Conservation (phyloP, 2,888 invertebrate species). For the Drosophila nigricruria region DNA sequence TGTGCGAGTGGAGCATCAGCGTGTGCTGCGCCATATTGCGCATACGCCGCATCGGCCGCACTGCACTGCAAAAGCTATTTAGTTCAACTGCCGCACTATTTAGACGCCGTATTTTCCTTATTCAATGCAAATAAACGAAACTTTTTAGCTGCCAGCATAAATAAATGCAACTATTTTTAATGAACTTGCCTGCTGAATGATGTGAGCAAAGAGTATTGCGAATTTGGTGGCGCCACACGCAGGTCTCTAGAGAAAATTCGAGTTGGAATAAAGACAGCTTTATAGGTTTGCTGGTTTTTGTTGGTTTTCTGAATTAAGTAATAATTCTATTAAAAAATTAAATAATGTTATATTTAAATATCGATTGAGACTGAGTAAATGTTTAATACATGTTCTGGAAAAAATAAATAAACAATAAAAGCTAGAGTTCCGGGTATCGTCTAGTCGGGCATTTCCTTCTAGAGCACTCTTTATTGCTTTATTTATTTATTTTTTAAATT, state of each 20-base stretch:
- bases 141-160: conserved; percentile 45
- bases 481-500: no score
- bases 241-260: neutral
- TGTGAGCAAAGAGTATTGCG: neutral
- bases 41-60: conserved; percentile 61
- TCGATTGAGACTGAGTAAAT: no score
- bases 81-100: conserved; percentile 57
- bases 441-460: no score
- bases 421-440: no score
- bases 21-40: conserved; percentile 58
- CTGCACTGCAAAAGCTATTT: conserved; percentile 43
- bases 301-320: no score
- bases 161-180: conserved; percentile 63
- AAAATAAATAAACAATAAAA: no score
- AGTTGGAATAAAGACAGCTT: neutral
- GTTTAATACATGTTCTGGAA: no score
- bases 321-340: no score
- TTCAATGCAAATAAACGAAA: conserved; percentile 58
- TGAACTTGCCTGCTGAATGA: conserved; percentile 52
- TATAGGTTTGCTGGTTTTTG: no score
- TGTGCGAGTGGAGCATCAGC: conserved; percentile 9
- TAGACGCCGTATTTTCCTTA: conserved; percentile 39
- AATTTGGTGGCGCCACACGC: conserved; percentile 31
- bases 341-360: no score
- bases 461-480: no score